phyloP scores from a whole-genome alignment of 1,140 invertebrate genomes.

The Neodiprion fabricii region DNA sequence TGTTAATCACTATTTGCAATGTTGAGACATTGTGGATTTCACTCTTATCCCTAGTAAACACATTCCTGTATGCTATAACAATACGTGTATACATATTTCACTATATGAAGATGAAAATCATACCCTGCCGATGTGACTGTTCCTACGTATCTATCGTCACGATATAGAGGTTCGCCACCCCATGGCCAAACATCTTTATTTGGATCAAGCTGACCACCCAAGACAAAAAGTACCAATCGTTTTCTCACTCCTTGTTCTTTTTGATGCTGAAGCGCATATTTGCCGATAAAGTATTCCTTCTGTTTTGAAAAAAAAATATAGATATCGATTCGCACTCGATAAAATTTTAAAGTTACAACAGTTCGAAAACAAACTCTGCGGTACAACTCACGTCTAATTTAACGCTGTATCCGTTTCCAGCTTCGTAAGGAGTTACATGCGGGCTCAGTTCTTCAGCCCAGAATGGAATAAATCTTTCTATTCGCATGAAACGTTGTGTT shows the following conservation, averaged over 20 bases:
- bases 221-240: conserved; percentile 74
- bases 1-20: background rate
- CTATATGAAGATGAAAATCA: conserved; percentile 21
- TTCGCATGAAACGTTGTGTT: conserved; percentile 76
- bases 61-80: too few relatives aligned
- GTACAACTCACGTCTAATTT: conserved; percentile 66
- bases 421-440: conserved; percentile 79
- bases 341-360: background rate
- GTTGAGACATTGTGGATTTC: background rate
- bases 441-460: conserved; percentile 76
- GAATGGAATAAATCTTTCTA: conserved; percentile 69
- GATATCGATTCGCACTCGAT: conserved; percentile 23
- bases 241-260: conserved; percentile 73
- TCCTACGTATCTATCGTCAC: conserved; percentile 74
- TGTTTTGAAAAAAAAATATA: conserved; percentile 33
- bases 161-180: conserved; percentile 82
- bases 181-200: conserved; percentile 81
- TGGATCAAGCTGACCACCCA: conserved; percentile 77
- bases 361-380: conserved; percentile 7
- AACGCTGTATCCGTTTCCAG: conserved; percentile 75
- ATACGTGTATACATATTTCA: too few relatives aligned
- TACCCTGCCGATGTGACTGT: conserved; percentile 80
- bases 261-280: conserved; percentile 74
- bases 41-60: too few relatives aligned
- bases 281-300: conserved; percentile 78